These are phyloP conservation scores for Phylloscopus trochiloides DNA, from an alignment of 2,113 vertebrate genomes.

Conservation along the genomic window DNA sequence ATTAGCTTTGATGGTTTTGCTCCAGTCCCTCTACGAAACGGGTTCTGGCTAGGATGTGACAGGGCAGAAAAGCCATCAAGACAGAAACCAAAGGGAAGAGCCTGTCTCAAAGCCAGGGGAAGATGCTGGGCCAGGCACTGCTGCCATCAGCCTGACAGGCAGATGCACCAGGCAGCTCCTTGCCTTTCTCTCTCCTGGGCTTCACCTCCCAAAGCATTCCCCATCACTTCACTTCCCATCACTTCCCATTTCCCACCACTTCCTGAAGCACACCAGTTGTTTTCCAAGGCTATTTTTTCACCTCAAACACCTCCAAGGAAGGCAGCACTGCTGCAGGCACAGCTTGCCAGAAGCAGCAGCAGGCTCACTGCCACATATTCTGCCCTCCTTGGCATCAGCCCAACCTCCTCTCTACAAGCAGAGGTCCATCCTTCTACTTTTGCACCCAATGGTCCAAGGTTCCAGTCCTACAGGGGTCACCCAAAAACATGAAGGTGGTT, in stretches of 20 bases:
- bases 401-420: background rate
- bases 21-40: background rate
- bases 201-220: background rate
- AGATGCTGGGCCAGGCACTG: background rate
- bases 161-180: background rate
- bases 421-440: background rate
- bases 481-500: background rate
- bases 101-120: background rate
- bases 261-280: rapidly evolving
- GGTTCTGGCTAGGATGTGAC: background rate
- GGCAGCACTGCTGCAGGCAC: background rate
- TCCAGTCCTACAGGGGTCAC: background rate
- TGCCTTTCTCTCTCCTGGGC: background rate
- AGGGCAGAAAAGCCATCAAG: background rate
- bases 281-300: background rate
- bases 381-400: background rate
- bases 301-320: background rate
- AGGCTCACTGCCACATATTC: background rate
- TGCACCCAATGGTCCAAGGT: background rate
- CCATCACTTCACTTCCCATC: background rate
- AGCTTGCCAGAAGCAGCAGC: background rate
- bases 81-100: background rate
- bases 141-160: background rate
- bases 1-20: background rate
- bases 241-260: background rate